phyloP scores from a whole-genome alignment of 2,797 vertebrate genomes.

The Octomys mimax region DNA sequence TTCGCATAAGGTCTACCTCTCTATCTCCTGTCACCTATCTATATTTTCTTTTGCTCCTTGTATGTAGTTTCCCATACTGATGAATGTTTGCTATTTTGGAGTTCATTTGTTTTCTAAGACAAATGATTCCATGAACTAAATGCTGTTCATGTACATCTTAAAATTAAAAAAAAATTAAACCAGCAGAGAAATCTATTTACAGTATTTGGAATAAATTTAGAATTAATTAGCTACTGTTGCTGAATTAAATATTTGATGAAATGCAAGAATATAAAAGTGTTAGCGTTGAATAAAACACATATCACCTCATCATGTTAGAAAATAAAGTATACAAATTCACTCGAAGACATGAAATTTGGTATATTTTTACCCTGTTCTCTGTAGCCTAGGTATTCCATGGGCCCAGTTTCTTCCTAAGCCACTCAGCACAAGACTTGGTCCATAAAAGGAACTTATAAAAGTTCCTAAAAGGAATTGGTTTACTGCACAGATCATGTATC shows the following conservation, averaged over 20 bases:
- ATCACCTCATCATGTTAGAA: not conserved
- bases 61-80: not conserved
- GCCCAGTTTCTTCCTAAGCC: not conserved
- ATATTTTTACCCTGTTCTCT: not conserved
- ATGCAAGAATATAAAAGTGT: not conserved
- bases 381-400: too few relatives aligned
- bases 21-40: not conserved
- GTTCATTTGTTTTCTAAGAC: conserved; percentile 20
- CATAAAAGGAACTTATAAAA: not conserved
- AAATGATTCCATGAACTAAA: not conserved
- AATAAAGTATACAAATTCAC: not conserved
- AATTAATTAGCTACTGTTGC: not conserved
- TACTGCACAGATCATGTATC: not conserved
- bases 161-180: conserved; percentile 29
- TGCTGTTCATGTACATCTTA: not conserved
- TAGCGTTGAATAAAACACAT: conserved; percentile 19
- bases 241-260: conserved; percentile 36
- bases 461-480: not conserved
- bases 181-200: not conserved
- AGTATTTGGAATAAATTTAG: conserved; percentile 7
- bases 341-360: not conserved
- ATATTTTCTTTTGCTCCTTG: not conserved
- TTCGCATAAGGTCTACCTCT: not conserved
- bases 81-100: conserved; percentile 23
- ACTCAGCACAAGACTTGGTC: not conserved